Evolutionary conservation across 2,797 vertebrate genomes (phyloP), one percentile per base, ranked within the genome.

Genomic region (Erethizon dorsatum): DNA sequence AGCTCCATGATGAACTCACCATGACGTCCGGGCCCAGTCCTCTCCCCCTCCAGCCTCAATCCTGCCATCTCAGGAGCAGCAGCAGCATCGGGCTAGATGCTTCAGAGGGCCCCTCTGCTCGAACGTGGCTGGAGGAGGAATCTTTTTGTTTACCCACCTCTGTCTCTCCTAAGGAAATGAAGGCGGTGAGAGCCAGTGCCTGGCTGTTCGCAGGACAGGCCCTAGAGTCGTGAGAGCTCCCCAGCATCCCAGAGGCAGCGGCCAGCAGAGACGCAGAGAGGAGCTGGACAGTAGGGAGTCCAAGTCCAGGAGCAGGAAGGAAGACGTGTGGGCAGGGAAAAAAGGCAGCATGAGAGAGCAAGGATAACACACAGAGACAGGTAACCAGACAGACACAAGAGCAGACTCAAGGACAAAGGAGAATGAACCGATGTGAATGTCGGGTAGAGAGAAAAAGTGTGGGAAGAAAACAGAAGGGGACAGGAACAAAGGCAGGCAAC

Each of bases 311-410:
- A 50, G 31, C 50, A 83, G 90, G 79, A 73, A 52, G 83, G 37
- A 10, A 37, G 69, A 22, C 0, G 14, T 33, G 20, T 6, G 17
- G 83, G 12, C 1, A 6, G 33, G 52, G n/a, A 78, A 17, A 5
- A 50, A 12, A n/a, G 69, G 15, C 0, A 6, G 41, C 18, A 2
- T 37, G 18, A 20, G 3, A 63, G 33, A 59, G 3, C 22, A 24
- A 45, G 88, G 31, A 33, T 22, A 31, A 17, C 45, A 54, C 13
- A 12, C 50, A 45, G 26, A 75, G 17, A 8, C 0, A 15, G n/a
- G 71, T 0, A 26, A 33, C 31, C 31, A 22, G 77, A 56, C 57
- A 52, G 75, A 75, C 11, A 0, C 26, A 57, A 71, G 2, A 22
- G 8, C 15, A 5, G 33, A 20, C 2, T 3, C 54, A 85, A 50